A percentile compares a stretch with the other conserved stretches of the same genome.
Evolutionary conservation across 2,797 vertebrate genomes (phyloP).

Genomic region (Chelidonichthys spinosus): DNA sequence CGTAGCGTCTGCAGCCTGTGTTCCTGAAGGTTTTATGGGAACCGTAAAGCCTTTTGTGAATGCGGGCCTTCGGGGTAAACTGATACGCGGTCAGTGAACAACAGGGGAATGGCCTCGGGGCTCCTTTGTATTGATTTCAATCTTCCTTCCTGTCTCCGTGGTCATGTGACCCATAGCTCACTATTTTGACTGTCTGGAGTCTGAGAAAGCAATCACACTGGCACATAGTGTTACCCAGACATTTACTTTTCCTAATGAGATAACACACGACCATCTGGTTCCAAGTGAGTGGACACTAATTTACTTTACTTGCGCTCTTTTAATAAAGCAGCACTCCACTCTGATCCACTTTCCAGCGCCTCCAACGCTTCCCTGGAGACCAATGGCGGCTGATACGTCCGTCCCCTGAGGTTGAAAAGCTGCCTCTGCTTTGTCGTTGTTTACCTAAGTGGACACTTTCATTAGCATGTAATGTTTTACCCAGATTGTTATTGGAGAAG

Average conservation of each 20-base stretch:
- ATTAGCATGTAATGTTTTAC: constrained; percentile 20
- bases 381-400: constrained; percentile 12
- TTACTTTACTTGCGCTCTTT: constrained; percentile 53
- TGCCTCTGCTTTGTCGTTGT: constrained; percentile 18
- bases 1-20: constrained; percentile 6
- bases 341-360: constrained; percentile 65
- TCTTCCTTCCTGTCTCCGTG: constrained; percentile 35
- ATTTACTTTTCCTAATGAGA: constrained; percentile 65
- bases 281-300: constrained; percentile 60
- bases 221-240: neutral
- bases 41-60: constrained; percentile 35
- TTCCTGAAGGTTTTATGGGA: constrained; percentile 24
- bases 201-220: neutral
- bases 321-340: constrained; percentile 40
- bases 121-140: constrained; percentile 54
- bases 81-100: constrained; percentile 57
- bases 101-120: constrained; percentile 45
- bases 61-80: constrained; percentile 49
- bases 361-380: constrained; percentile 52
- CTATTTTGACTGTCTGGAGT: neutral
- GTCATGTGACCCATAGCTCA: constrained; percentile 21
- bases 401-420: constrained; percentile 35
- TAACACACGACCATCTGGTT: constrained; percentile 12
- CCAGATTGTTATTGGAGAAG: neutral
- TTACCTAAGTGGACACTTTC: constrained; percentile 43